Conservation (phyloP, 2,113 vertebrate species). For the Pseudorectes ferrugineus region DNA sequence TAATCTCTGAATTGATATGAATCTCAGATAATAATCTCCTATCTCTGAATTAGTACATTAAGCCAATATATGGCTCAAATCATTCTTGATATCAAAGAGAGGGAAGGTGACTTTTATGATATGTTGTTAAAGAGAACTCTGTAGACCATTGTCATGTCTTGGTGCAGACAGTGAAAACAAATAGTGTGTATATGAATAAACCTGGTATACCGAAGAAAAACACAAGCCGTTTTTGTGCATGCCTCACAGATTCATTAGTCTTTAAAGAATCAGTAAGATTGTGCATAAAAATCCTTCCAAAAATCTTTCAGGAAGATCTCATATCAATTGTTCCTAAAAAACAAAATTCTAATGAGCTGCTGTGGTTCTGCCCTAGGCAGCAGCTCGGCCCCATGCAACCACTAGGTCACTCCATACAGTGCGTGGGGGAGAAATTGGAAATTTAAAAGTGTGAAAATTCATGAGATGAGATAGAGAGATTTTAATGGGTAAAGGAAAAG, state of each 20-base stretch:
- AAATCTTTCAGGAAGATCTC: background rate
- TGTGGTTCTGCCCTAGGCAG: background rate
- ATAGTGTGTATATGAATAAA: background rate
- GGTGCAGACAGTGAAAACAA: background rate
- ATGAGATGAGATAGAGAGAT: background rate
- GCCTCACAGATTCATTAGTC: background rate
- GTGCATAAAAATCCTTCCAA: background rate
- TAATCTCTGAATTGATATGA: background rate
- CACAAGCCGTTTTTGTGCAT: background rate
- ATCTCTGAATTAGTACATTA: background rate
- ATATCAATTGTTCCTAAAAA: background rate
- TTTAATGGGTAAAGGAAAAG: background rate
- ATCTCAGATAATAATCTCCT: background rate
- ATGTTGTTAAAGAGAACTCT: background rate
- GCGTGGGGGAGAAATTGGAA: background rate
- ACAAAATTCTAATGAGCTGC: background rate
- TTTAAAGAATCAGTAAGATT: background rate
- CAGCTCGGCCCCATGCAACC: background rate
- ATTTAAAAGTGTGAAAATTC: background rate
- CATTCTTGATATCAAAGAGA: background rate
- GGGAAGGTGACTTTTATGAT: background rate
- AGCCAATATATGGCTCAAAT: background rate
- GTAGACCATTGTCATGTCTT: background rate
- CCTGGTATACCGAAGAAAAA: background rate
- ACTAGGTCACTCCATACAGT: accelerated